phyloP scores from a whole-genome alignment of 2,113 vertebrate genomes.

The Tragulus kanchil region DNA sequence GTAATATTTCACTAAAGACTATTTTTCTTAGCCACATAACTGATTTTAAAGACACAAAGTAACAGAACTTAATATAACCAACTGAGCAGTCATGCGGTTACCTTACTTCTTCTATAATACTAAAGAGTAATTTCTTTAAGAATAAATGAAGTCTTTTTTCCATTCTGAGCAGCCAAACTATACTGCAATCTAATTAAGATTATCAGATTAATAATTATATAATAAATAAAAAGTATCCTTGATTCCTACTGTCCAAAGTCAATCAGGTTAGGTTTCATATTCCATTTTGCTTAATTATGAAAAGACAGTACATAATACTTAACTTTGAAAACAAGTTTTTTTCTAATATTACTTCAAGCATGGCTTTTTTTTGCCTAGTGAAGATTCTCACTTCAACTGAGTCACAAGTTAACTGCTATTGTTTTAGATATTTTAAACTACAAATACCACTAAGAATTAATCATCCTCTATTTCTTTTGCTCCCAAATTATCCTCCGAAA shows the following conservation, averaged over 20 bases:
- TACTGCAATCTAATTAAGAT: conserved; percentile 48
- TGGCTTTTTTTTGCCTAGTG: conserved; percentile 44
- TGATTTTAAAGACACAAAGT: conserved; percentile 28
- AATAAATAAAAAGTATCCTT: background rate
- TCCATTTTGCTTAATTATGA: conserved; percentile 58
- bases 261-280: conserved; percentile 55
- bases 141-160: conserved; percentile 44
- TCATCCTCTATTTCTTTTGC: conserved; percentile 57
- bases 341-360: conserved; percentile 46
- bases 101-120: conserved; percentile 23
- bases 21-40: conserved; percentile 47
- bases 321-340: background rate
- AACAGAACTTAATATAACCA: conserved; percentile 27
- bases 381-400: conserved; percentile 37
- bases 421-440: conserved; percentile 58
- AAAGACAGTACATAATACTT: conserved; percentile 40
- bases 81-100: background rate
- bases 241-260: background rate
- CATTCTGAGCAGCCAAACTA: conserved; percentile 42
- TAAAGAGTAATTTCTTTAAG: conserved; percentile 37
- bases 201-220: conserved; percentile 62
- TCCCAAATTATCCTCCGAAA: conserved; percentile 61
- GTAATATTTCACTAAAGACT: conserved; percentile 45
- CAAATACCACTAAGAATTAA: conserved; percentile 65
- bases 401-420: conserved; percentile 53